A percentile compares a stretch with the other conserved stretches of the same genome.
These are phyloP conservation scores for Sminthopsis crassicaudata DNA, from an alignment of 2,113 vertebrate genomes.

Conservation along the genomic window DNA sequence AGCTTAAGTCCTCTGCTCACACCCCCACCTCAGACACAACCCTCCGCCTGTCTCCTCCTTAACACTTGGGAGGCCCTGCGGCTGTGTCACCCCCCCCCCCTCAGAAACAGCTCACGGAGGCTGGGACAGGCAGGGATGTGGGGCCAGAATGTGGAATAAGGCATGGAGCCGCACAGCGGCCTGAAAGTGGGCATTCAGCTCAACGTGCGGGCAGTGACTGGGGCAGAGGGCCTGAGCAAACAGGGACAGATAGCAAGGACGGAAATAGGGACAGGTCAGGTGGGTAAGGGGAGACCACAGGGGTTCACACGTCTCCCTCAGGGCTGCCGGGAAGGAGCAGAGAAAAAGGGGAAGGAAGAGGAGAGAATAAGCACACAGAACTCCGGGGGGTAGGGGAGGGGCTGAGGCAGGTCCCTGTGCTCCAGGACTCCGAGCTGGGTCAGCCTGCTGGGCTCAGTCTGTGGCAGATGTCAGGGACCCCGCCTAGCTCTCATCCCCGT, in stretches of 20 bases:
- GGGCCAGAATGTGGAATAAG: too few species aligned
- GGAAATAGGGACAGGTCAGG: neutral
- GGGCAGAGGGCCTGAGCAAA: neutral
- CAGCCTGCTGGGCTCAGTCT: neutral
- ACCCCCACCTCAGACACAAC: neutral
- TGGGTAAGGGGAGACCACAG: neutral
- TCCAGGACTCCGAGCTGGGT: conserved; percentile 66
- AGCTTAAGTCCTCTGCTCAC: neutral
- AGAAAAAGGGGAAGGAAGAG: conserved; percentile 61
- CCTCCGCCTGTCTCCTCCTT: neutral
- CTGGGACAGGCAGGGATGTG: too few species aligned
- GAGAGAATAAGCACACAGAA: conserved; percentile 1
- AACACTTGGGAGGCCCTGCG: neutral
- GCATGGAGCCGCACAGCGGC: neutral
- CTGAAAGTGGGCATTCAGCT: neutral
- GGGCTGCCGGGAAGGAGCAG: neutral
- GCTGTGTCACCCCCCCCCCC: neutral
- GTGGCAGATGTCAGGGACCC: neutral
- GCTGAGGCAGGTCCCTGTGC: conserved; percentile 38
- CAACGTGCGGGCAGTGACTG: neutral
- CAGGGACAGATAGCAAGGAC: neutral
- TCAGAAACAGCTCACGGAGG: too few species aligned
- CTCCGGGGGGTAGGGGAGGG: neutral
- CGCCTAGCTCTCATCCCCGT: conserved; percentile 93
- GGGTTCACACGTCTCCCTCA: neutral